Evolutionary conservation across 2,888 invertebrate species (phyloP).

Genomic region (Tricholauxania praeusta): DNA sequence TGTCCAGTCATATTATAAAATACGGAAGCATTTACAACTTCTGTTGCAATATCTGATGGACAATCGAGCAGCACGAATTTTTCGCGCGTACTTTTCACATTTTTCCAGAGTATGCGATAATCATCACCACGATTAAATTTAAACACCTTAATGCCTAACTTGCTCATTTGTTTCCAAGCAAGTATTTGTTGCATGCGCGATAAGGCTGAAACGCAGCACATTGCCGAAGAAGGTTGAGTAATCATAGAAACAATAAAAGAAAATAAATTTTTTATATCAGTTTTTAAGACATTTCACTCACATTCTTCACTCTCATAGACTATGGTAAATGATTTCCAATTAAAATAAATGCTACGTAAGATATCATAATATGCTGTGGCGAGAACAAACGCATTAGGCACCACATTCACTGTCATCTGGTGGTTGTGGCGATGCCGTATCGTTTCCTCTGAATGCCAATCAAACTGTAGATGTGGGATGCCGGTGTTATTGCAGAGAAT

Average conservation of each 20-base stretch:
- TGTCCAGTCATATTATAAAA: constrained; percentile 64
- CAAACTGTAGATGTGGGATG: constrained; percentile 75
- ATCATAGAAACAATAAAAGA: background rate
- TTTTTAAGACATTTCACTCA: constrained; percentile 52
- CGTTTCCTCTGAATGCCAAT: constrained; percentile 72
- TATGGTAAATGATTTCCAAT: constrained; percentile 85
- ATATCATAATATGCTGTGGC: constrained; percentile 80
- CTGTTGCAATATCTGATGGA: constrained; percentile 74
- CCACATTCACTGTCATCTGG: constrained; percentile 76
- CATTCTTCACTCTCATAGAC: constrained; percentile 87
- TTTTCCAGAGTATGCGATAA: constrained; percentile 63
- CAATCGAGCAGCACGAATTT: constrained; percentile 84
- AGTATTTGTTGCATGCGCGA: constrained; percentile 83
- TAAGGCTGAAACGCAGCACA: constrained; percentile 62
- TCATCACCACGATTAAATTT: constrained; percentile 70
- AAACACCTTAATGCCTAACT: constrained; percentile 77
- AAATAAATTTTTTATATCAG: background rate
- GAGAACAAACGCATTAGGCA: constrained; percentile 76
- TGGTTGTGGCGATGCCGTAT: constrained; percentile 65
- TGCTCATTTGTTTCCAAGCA: constrained; percentile 76
- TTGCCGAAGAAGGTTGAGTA: background rate
- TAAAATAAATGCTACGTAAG: constrained; percentile 71
- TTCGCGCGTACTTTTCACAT: constrained; percentile 76
- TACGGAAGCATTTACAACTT: constrained; percentile 71
- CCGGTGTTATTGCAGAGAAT: constrained; percentile 75